Percentiles rank a stretch among this genome's conserved stretches.
phyloP scores from a whole-genome alignment of 1,140 invertebrate species.

The Himalopsyche phryganea region DNA sequence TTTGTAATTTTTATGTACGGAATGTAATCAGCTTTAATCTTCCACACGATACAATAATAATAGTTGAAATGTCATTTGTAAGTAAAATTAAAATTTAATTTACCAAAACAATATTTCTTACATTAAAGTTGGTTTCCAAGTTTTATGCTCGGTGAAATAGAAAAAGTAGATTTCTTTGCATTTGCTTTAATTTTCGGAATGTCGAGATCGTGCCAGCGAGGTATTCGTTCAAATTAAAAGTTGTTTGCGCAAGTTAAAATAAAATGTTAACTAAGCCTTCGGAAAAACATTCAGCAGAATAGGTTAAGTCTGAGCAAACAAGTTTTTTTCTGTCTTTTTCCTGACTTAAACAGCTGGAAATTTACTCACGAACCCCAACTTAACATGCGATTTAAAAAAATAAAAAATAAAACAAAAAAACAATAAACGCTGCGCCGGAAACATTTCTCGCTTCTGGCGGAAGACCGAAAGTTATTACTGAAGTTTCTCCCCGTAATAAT shows the following conservation, averaged over 20 bases:
- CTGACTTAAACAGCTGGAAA: slow-evolving; percentile 21
- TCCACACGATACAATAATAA: too few relatives aligned
- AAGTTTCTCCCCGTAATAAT: slow-evolving; percentile 29
- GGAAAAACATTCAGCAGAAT: slow-evolving; percentile 20
- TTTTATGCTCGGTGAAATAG: not conserved
- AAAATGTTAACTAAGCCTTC: slow-evolving; percentile 30
- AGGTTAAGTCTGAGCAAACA: slow-evolving; percentile 29
- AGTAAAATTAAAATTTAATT: not conserved
- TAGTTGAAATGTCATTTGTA: too few relatives aligned
- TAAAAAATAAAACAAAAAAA: too few relatives aligned
- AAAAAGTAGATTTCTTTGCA: slow-evolving; percentile 15
- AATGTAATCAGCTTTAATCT: too few relatives aligned
- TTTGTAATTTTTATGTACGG: too few relatives aligned
- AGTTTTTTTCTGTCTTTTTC: slow-evolving; percentile 18
- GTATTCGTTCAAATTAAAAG: slow-evolving; percentile 30
- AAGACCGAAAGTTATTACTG: slow-evolving; percentile 31
- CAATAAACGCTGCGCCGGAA: slow-evolving; percentile 12
- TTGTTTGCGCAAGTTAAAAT: slow-evolving; percentile 28
- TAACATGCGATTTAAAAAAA: slow-evolving; percentile 32
- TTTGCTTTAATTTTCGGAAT: slow-evolving; percentile 21
- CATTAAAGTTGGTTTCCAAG: not conserved
- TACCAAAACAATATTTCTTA: not conserved
- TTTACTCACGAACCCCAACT: slow-evolving; percentile 32
- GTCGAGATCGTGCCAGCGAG: slow-evolving; percentile 24
- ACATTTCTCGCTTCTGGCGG: slow-evolving; percentile 31